A percentile compares a stretch with the other conserved stretches of the same genome.
Conservation (phyloP, 2,888 invertebrate species). For the Lithosia quadra region DNA sequence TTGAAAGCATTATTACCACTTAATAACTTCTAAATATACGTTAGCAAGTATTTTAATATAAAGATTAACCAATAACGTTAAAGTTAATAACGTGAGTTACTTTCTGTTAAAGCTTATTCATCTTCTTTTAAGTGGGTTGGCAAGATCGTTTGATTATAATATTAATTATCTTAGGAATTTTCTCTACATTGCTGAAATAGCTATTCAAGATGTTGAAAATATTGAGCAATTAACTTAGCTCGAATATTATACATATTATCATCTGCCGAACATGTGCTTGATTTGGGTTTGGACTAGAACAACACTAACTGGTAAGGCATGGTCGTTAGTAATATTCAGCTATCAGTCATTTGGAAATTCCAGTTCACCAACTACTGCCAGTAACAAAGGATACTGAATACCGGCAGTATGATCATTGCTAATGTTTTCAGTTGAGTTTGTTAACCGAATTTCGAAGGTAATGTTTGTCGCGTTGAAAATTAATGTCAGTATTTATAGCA, state of each 20-base stretch:
- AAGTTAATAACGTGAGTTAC: slow-evolving; percentile 1
- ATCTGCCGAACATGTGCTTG: background rate
- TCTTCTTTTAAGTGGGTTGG: background rate
- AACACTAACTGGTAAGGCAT: background rate
- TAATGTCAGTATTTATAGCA: background rate
- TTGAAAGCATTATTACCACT: too few species aligned
- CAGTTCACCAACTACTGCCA: background rate
- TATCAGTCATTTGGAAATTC: background rate
- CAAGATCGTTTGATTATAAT: background rate
- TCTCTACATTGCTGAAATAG: background rate
- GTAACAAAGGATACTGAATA: background rate
- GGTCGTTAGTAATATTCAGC: background rate
- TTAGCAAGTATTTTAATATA: background rate
- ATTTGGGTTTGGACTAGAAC: too few species aligned
- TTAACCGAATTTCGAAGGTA: background rate
- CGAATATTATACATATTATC: background rate
- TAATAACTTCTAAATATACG: background rate
- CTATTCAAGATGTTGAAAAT: background rate
- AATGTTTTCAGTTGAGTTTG: background rate
- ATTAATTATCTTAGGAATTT: background rate
- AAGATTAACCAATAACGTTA: background rate
- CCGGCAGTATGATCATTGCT: background rate
- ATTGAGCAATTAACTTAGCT: background rate
- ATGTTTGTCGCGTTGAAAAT: background rate
- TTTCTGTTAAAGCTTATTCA: background rate